Evolutionary conservation across 1,140 invertebrate genomes (phyloP).

Genomic region (Tetramorium alpestre): DNA sequence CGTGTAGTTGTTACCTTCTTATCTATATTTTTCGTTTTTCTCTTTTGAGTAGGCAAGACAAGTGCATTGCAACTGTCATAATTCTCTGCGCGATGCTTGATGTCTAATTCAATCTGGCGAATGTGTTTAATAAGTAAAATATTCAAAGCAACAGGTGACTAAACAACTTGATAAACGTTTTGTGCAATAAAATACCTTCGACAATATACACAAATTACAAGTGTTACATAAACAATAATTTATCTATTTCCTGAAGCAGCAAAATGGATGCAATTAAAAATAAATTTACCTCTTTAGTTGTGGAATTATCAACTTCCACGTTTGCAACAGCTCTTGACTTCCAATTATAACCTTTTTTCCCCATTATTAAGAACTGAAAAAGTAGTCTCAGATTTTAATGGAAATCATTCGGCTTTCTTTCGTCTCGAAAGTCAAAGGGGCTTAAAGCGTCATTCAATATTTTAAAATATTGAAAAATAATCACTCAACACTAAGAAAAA

Average conservation of each 20-base stretch:
- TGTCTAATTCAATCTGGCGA: conserved; percentile 89
- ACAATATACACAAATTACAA: not conserved
- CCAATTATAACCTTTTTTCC: conserved; percentile 91
- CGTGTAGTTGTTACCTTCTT: conserved; percentile 86
- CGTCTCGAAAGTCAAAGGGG: not conserved
- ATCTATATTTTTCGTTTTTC: conserved; percentile 90
- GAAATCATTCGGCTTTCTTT: not conserved
- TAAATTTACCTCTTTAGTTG: conserved; percentile 88
- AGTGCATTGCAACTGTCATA: conserved; percentile 93
- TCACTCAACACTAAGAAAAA: not conserved
- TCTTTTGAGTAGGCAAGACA: conserved; percentile 93
- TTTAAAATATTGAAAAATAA: not conserved
- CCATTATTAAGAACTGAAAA: conserved; percentile 84
- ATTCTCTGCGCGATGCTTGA: conserved; percentile 86
- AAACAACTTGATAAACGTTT: not conserved
- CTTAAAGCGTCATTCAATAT: not conserved
- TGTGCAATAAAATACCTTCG: not conserved
- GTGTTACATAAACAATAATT: not conserved
- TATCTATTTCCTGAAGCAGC: not conserved
- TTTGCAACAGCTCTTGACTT: conserved; percentile 90
- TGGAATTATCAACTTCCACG: conserved; percentile 90
- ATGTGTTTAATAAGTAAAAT: conserved; percentile 67
- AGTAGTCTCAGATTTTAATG: not conserved
- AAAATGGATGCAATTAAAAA: not conserved
- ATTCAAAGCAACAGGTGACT: not conserved